Evolutionary conservation across 2,888 invertebrate genomes (phyloP).

Genomic region (Volucella zonaria): DNA sequence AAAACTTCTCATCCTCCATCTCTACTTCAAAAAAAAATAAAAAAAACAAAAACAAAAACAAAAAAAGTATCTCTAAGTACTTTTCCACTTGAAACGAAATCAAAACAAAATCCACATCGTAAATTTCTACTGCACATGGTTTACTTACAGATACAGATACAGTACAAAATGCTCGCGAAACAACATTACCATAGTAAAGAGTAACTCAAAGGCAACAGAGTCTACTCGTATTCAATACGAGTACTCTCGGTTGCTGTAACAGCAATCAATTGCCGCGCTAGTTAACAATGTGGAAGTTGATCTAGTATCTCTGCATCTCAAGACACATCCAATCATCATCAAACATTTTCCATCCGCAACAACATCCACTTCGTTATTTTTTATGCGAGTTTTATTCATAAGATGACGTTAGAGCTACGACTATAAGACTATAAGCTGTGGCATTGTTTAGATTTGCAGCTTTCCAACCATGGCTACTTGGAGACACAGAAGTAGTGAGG

Average conservation of each 20-base stretch:
- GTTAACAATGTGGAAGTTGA: conserved; percentile 74
- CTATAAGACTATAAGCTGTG: background rate
- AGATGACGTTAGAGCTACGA: background rate
- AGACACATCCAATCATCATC: conserved; percentile 73
- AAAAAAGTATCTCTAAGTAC: conserved; percentile 17
- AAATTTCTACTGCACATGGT: conserved; percentile 57
- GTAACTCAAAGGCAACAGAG: background rate
- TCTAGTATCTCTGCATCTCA: conserved; percentile 71
- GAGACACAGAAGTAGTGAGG: conserved; percentile 11
- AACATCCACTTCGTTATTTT: conserved; percentile 73
- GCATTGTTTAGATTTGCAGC: conserved; percentile 46
- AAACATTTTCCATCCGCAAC: conserved; percentile 67
- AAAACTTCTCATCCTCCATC: conserved; percentile 6
- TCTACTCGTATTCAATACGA: background rate
- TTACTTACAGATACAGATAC: background rate
- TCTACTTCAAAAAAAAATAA: background rate
- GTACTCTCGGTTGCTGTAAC: conserved; percentile 32
- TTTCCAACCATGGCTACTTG: conserved; percentile 8
- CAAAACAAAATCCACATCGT: conserved; percentile 70
- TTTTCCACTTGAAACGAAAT: conserved; percentile 69
- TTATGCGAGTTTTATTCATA: conserved; percentile 73
- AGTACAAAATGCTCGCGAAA: too few species aligned
- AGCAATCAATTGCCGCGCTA: conserved; percentile 73
- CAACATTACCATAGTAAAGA: background rate
- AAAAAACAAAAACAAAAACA: too few species aligned